Evolutionary conservation across 2,113 vertebrate species (phyloP).

Genomic region (Hemiprocne comata): DNA sequence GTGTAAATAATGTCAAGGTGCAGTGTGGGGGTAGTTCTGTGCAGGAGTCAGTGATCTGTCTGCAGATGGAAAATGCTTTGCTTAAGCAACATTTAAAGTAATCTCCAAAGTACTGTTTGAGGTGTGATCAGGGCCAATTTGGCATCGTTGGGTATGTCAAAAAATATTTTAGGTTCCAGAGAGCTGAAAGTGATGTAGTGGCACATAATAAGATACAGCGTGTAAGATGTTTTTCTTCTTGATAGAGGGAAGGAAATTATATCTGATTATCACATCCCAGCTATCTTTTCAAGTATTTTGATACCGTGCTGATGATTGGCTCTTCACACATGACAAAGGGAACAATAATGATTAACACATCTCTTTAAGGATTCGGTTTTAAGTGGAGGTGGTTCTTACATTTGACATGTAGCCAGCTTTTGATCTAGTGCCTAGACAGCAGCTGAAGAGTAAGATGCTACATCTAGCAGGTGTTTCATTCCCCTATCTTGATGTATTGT

Average conservation of each 20-base stretch:
- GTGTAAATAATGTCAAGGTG: neutral
- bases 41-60: neutral
- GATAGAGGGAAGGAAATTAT: neutral
- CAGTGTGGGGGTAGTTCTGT: too few relatives aligned
- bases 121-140: neutral
- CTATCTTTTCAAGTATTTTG: neutral
- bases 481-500: neutral
- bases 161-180: neutral
- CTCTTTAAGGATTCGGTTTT: neutral
- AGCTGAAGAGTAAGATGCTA: neutral
- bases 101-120: neutral
- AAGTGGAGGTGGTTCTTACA: neutral
- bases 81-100: neutral
- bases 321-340: neutral
- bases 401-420: neutral
- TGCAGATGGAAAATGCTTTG: neutral
- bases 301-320: neutral
- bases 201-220: fast-evolving
- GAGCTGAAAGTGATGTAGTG: neutral
- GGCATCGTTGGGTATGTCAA: neutral
- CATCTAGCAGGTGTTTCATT: neutral
- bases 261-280: neutral
- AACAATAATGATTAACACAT: neutral
- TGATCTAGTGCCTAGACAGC: neutral
- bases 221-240: neutral